Evolutionary conservation across 2,888 invertebrate genomes (phyloP), one percentile per base, ranked within the genome.

Genomic region (Cabera pusaria): DNA sequence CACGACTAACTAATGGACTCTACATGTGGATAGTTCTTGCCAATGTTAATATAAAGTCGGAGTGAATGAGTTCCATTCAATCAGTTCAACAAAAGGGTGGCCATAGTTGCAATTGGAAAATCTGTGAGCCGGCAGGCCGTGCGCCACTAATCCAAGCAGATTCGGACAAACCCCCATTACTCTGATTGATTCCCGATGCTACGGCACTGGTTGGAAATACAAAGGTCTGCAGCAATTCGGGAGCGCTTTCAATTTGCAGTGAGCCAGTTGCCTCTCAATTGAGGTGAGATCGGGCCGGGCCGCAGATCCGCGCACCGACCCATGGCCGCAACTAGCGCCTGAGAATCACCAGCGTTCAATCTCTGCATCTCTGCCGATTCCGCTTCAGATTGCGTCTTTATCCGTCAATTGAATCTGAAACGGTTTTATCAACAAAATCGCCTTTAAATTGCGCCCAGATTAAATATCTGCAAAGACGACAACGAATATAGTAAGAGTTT

Each of bases 171-270:
- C 72, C 72, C 70, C 83, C 72, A 84, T 86, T 85, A 85, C 77
- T 61, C 70, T 82, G 86, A 87, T 86, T 86, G 86, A 86, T 85
- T 83, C 74, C 72, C 73, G 71, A 59, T 66, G 63, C 64, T 70
- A 60, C 60, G 56, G 64, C 59, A 64, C 74, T 74, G 68, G 80
- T 74, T 80, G 80, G 75, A 81, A 82, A 80, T 72, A 85, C 81
- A 83, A 83, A 85, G 80, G 74, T 73, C 73, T 73, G 69, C 60
- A 76, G 77, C 77, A 75, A 82, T 82, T 84, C 71, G 65, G 71
- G 58, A 74, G 59, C 72, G 82, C 77, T 85, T 83, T 81, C 84
- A 83, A 85, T 85, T 86, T 83, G 75, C 75, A 72, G 75, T 65
- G 73, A 74, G 70, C 72, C 67, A 61, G 60, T 69, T 65, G 67